Percentiles rank a stretch among this genome's conserved stretches.
Conservation (phyloP, 2,888 invertebrate species). For the Tipula helvola region DNA sequence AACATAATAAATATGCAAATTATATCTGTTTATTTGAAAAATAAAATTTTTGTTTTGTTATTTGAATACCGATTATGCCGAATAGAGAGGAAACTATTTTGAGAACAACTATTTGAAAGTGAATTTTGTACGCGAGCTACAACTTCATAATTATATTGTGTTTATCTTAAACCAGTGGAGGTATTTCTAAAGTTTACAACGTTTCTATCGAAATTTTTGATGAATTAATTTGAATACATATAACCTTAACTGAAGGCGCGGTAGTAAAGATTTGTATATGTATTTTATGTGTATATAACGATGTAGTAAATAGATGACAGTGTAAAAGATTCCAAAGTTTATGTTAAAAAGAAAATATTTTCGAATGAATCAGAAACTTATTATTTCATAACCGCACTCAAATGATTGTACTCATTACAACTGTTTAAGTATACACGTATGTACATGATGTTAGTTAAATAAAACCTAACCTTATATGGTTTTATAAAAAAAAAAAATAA, state of each 20-base stretch:
- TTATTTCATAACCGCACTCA: background rate
- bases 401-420: background rate
- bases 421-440: background rate
- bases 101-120: background rate
- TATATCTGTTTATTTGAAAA: background rate
- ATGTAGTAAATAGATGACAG: background rate
- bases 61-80: background rate
- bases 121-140: background rate
- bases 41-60: background rate
- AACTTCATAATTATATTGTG: background rate
- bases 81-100: background rate
- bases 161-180: background rate
- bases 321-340: background rate
- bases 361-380: background rate
- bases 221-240: background rate
- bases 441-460: background rate
- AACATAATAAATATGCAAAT: background rate
- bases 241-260: background rate
- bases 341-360: background rate
- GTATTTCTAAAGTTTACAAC: background rate
- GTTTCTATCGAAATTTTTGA: background rate
- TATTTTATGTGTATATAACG: background rate
- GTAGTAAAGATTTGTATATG: background rate
- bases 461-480: background rate
- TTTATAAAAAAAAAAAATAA: background rate